These are phyloP conservation scores for Busseola fusca DNA, from an alignment of 2,888 invertebrate species.

Conservation along the genomic window DNA sequence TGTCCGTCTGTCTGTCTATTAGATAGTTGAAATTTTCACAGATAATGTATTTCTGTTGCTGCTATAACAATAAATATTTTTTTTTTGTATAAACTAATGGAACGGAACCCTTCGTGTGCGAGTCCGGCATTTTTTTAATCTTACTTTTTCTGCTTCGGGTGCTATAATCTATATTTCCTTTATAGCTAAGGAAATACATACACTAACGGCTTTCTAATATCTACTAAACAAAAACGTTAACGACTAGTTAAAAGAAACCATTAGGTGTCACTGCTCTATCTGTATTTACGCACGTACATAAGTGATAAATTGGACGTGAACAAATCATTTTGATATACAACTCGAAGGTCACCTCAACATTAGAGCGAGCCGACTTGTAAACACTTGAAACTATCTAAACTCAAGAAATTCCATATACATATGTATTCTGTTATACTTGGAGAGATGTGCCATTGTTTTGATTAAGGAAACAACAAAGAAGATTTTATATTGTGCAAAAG, in stretches of 20 bases:
- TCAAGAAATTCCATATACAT: constrained; percentile 25
- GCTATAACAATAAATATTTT: too few species aligned
- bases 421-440: not conserved
- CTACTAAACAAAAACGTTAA: constrained; percentile 5
- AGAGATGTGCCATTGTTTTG: constrained; percentile 23
- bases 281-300: constrained; percentile 30
- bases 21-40: too few species aligned
- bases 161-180: not conserved
- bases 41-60: too few species aligned
- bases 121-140: not conserved
- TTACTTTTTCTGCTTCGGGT: not conserved
- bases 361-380: constrained; percentile 33
- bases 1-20: too few species aligned
- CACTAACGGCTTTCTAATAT: constrained; percentile 12
- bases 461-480: not conserved
- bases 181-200: not conserved
- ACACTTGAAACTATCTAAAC: constrained; percentile 46
- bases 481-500: constrained; percentile 6
- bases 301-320: constrained; percentile 36
- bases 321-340: constrained; percentile 35
- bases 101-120: too few species aligned
- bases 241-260: constrained; percentile 9
- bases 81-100: too few species aligned
- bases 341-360: constrained; percentile 32
- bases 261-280: constrained; percentile 43